Evolutionary conservation across 37 sponge, comb jelly and placozoan genomes (phyloP).

Genomic region (Hormiphora californensis): DNA sequence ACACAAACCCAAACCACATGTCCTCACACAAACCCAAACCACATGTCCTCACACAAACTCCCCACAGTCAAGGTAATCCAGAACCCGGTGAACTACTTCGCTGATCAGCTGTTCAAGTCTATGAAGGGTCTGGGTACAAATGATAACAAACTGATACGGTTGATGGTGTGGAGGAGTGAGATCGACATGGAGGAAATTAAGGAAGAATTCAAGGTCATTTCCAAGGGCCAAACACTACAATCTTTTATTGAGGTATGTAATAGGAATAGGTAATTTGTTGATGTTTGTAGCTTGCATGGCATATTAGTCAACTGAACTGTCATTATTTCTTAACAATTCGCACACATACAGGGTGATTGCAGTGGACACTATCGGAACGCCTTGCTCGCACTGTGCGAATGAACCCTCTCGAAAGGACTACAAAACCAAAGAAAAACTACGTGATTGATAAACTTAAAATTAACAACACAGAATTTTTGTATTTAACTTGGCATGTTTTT

Average conservation of each 20-base stretch:
- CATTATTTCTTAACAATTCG: too few species aligned
- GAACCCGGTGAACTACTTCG: slow-evolving; percentile 12
- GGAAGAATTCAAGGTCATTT: slow-evolving; percentile 17
- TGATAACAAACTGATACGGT: slow-evolving; percentile 27
- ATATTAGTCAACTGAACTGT: neutral
- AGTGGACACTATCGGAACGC: slow-evolving; percentile 17
- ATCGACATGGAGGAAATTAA: slow-evolving; percentile 40
- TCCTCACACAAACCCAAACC: too few species aligned
- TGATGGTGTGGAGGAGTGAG: slow-evolving; percentile 40
- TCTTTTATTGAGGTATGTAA: neutral
- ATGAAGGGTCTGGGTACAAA: slow-evolving; percentile 49
- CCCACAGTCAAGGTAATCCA: slow-evolving; percentile 20
- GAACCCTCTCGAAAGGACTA: neutral
- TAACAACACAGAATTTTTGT: too few species aligned
- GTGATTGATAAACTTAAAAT: neutral
- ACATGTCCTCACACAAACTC: too few species aligned
- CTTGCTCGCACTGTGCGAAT: neutral
- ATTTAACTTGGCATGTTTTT: too few species aligned
- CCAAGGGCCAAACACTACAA: neutral
- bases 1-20: too few species aligned
- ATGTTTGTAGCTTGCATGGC: neutral
- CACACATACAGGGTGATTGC: slow-evolving; percentile 28
- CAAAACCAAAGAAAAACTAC: neutral
- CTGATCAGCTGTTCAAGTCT: slow-evolving; percentile 42
- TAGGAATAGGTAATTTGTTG: neutral